Evolutionary conservation across 2,888 invertebrate species (phyloP).

Genomic region (Caenorhabditis afra): DNA sequence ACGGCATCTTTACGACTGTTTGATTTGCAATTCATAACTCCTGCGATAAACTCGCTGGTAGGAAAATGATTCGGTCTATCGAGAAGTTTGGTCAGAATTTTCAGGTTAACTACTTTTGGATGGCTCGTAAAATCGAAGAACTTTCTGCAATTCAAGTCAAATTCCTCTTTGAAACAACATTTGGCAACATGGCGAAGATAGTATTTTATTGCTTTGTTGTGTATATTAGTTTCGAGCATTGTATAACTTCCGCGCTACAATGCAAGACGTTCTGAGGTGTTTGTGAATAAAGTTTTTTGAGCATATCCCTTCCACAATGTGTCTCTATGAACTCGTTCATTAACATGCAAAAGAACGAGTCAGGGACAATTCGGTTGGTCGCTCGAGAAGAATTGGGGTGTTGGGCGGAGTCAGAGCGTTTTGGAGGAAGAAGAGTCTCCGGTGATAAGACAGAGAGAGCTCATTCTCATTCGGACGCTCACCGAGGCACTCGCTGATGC

Average conservation of each 20-base stretch:
- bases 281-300: neutral
- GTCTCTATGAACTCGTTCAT: too few relatives aligned
- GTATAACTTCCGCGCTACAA: conserved; percentile 29
- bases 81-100: neutral
- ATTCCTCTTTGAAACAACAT: conserved; percentile 44
- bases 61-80: conserved; percentile 3
- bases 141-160: conserved; percentile 32
- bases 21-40: conserved; percentile 60
- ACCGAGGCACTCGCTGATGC: conserved; percentile 39
- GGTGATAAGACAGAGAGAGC: conserved; percentile 39
- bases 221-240: conserved; percentile 43
- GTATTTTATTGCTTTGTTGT: conserved; percentile 38
- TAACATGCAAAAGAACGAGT: conserved; percentile 32
- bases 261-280: conserved; percentile 19
- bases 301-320: neutral
- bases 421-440: conserved; percentile 15
- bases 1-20: conserved; percentile 53
- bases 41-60: conserved; percentile 54
- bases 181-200: conserved; percentile 29
- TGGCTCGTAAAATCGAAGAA: conserved; percentile 47
- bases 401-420: conserved; percentile 34
- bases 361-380: conserved; percentile 33
- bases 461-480: conserved; percentile 52
- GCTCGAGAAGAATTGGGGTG: conserved; percentile 24
- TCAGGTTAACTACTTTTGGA: conserved; percentile 59